Evolutionary conservation across 1,140 invertebrate species (phyloP), one percentile per base, ranked within the genome.

Genomic region (Luehdorfia chinensis): DNA sequence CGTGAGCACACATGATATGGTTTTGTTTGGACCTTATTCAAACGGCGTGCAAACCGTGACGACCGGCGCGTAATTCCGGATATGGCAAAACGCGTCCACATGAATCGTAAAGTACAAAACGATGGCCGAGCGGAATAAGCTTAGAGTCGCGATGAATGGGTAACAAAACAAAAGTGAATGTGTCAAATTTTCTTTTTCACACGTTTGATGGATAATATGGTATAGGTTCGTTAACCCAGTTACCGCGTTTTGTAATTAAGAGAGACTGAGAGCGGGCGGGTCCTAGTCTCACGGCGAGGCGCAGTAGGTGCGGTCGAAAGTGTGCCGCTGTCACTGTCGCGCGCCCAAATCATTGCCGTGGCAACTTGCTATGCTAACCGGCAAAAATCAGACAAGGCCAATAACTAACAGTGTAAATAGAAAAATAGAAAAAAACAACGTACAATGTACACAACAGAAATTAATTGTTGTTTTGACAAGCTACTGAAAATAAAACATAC

Each of bases 181-280:
- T 49, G 23, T 50, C 21, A 23, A 51, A 59, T 36, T 59, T 59
- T 59, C 61, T 61, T 72, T 69, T 80, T 83, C 81, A 70, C 79
- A 83, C 76, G 71, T 75, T 65, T 58, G 51, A 50, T 64, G 55
- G 50, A 56, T 55, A 49, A 69, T 59, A 61, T 55, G 58, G 51
- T 61, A 59, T 65, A 68, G 56, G 63, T 74, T 78, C 64, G 56
- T 79, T 86, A 81, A 73, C 83, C 83, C 52, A 75, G 70, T 85
- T 84, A 75, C 72, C 69, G 67, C 59, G 63, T 75, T 76, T 80
- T 64, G 55, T 75, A 75, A 81, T 80, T 72, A 75, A 74, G 66
- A 58, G 60, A 72, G 48, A 59, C 56, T 41, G 58, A 46, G 55
- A 52, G 33, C 30, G 53, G 47, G 54, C 51, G 44, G 36, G 32